Evolutionary conservation across 2,797 vertebrate species (phyloP).

Genomic region (Onychomys arenicola): DNA sequence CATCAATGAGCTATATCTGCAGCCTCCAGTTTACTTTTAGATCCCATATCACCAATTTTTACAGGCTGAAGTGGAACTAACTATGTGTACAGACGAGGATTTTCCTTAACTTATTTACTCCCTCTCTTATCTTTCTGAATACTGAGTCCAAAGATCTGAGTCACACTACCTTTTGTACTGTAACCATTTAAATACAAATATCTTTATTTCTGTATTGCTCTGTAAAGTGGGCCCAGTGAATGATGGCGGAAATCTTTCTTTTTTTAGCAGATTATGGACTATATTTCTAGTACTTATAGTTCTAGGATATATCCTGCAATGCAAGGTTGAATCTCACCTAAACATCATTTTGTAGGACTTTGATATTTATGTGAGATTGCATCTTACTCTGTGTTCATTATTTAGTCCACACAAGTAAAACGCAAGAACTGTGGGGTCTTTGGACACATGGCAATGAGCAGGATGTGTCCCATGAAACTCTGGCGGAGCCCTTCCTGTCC

Average conservation of each 20-base stretch:
- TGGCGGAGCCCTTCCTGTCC: neutral
- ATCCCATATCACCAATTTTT: neutral
- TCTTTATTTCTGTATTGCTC: neutral
- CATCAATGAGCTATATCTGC: too few relatives aligned
- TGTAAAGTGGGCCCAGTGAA: neutral
- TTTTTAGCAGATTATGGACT: too few relatives aligned
- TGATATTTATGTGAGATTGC: too few relatives aligned
- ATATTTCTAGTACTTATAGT: too few relatives aligned
- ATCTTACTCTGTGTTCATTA: rapidly evolving
- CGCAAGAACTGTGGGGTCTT: neutral
- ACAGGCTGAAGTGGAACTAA: neutral
- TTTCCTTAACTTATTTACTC: neutral
- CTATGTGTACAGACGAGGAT: neutral
- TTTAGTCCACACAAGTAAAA: neutral
- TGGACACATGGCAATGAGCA: neutral
- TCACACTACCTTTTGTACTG: neutral
- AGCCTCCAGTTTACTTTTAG: too few relatives aligned
- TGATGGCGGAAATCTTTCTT: neutral
- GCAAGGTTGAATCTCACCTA: rapidly evolving
- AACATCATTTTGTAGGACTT: neutral
- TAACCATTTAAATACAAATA: neutral
- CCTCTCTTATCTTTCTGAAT: neutral
- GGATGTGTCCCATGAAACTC: neutral
- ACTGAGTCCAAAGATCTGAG: neutral
- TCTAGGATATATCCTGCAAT: rapidly evolving